Evolutionary conservation across 2,113 vertebrate species (phyloP).

Genomic region (Labrus mixtus): DNA sequence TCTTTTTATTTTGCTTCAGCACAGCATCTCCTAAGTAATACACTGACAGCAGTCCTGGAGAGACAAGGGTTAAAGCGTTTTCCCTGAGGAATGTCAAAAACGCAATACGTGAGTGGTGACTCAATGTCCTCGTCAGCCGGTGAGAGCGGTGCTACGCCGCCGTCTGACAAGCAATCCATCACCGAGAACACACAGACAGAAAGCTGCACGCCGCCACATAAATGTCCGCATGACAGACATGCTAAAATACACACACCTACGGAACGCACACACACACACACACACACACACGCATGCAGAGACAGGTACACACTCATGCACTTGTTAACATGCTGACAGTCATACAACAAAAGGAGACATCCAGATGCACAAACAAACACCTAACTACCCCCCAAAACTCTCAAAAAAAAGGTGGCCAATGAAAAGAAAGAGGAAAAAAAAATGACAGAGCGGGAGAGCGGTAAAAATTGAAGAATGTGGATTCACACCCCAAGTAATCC

Average conservation of each 20-base stretch:
- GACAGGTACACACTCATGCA: slow-evolving; percentile 5
- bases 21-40: slow-evolving; percentile 55
- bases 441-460: slow-evolving; percentile 1
- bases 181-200: slow-evolving; percentile 77
- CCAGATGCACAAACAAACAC: slow-evolving; percentile 23
- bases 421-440: neutral
- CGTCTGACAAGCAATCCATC: slow-evolving; percentile 84
- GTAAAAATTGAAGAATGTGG: slow-evolving; percentile 58
- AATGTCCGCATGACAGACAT: slow-evolving; percentile 48
- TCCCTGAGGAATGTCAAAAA: slow-evolving; percentile 75
- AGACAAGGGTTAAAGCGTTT: slow-evolving; percentile 76
- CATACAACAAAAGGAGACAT: slow-evolving; percentile 25
- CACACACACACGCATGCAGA: neutral
- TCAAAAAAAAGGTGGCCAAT: slow-evolving; percentile 36
- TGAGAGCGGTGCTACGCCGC: slow-evolving; percentile 67
- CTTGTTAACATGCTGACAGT: slow-evolving; percentile 50
- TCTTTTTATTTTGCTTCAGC: slow-evolving; percentile 12
- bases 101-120: slow-evolving; percentile 78
- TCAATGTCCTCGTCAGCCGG: slow-evolving; percentile 79
- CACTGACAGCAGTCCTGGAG: slow-evolving; percentile 60
- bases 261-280: neutral
- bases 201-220: slow-evolving; percentile 52
- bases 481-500: slow-evolving; percentile 69
- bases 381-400: slow-evolving; percentile 26
- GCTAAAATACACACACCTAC: slow-evolving; percentile 44